Evolutionary conservation across 2,797 vertebrate species (phyloP).

Genomic region (Vultur gryphus): DNA sequence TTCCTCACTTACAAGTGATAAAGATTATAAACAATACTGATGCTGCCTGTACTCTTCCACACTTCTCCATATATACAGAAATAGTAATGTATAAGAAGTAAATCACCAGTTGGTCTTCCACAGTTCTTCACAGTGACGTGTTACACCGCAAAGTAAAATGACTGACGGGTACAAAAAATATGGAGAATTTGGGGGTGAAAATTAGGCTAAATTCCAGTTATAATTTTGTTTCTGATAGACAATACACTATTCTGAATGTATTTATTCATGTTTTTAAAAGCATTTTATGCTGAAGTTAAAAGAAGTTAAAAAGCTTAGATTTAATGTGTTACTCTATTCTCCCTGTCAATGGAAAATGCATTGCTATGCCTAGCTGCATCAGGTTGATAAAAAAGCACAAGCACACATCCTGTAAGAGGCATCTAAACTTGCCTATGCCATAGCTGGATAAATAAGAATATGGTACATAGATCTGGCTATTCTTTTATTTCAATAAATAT

Average conservation of each 20-base stretch:
- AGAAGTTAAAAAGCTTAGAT: not conserved
- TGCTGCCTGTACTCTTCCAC: not conserved
- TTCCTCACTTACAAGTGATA: slow-evolving; percentile 30
- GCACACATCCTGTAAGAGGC: not conserved
- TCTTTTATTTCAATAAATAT: not conserved
- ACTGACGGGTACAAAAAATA: not conserved
- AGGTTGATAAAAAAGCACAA: not conserved
- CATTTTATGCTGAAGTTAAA: not conserved
- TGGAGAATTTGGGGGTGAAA: not conserved
- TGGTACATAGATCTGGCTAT: not conserved
- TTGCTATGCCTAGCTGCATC: not conserved
- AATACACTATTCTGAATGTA: not conserved
- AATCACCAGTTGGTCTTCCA: not conserved
- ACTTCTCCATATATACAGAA: not conserved
- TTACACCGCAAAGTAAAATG: not conserved
- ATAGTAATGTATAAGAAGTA: not conserved
- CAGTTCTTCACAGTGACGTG: not conserved
- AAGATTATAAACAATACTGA: slow-evolving; percentile 19
- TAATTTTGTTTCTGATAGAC: not conserved
- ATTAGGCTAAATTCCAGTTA: not conserved
- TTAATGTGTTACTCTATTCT: not conserved
- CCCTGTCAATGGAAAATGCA: not conserved
- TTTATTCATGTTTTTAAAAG: not conserved
- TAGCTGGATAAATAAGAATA: not conserved
- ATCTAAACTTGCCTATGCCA: not conserved